phyloP scores from a whole-genome alignment of 2,113 vertebrate species.

The Eptesicus fuscus region DNA sequence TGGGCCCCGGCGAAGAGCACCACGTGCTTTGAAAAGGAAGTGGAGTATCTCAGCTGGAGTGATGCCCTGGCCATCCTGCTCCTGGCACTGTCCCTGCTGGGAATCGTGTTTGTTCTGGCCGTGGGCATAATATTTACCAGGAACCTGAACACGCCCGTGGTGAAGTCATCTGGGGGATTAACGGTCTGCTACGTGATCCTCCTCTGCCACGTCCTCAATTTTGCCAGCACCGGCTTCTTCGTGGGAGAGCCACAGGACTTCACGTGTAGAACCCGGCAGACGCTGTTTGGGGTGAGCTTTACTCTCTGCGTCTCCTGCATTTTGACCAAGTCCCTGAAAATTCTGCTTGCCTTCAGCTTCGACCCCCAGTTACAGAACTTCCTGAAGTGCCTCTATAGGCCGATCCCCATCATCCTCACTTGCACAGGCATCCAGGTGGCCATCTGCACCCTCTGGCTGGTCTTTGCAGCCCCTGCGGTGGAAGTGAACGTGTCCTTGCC shows the following conservation, averaged over 20 bases:
- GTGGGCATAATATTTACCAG: constrained; percentile 87
- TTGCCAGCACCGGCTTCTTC: constrained; percentile 86
- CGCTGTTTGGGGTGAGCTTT: constrained; percentile 90
- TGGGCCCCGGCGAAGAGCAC: constrained; percentile 87
- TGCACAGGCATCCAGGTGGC: constrained; percentile 84
- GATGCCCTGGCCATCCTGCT: constrained; percentile 87
- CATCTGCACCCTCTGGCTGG: constrained; percentile 87
- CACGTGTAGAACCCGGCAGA: constrained; percentile 87
- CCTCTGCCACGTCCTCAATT: constrained; percentile 86
- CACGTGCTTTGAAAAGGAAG: constrained; percentile 80
- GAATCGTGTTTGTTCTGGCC: constrained; percentile 81
- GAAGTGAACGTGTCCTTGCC: constrained; percentile 70
- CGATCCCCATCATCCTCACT: constrained; percentile 76
- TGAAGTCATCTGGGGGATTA: constrained; percentile 88
- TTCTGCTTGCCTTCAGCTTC: constrained; percentile 91
- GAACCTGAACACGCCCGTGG: constrained; percentile 85
- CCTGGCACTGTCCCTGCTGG: constrained; percentile 81
- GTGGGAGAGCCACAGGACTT: constrained; percentile 84
- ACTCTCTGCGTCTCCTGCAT: constrained; percentile 90
- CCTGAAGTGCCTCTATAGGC: constrained; percentile 83
- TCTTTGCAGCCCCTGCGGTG: constrained; percentile 82
- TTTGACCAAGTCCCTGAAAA: constrained; percentile 91
- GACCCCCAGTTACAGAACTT: constrained; percentile 84
- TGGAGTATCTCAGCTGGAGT: constrained; percentile 85
- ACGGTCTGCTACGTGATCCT: constrained; percentile 88